Evolutionary conservation across 2,888 invertebrate genomes (phyloP).

Genomic region (Oscheius sp.): DNA sequence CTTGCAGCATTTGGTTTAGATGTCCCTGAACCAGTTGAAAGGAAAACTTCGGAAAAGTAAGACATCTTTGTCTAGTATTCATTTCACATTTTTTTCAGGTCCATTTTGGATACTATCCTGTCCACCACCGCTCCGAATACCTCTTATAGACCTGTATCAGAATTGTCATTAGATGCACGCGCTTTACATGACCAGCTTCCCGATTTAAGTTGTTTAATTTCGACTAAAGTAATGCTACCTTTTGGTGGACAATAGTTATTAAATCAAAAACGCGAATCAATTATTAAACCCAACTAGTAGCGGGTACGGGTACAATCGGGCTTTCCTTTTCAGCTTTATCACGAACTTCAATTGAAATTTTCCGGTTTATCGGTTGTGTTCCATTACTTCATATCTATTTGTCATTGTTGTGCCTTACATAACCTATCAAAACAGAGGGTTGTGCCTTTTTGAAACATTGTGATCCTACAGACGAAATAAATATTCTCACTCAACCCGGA

Average conservation of each 20-base stretch:
- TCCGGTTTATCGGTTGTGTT: conserved; percentile 25
- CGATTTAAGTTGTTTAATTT: conserved; percentile 58
- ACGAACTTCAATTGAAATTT: not conserved
- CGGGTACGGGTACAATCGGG: conserved; percentile 1
- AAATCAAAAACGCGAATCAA: not conserved
- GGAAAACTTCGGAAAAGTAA: conserved; percentile 15
- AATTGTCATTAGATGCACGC: conserved; percentile 63
- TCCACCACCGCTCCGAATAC: conserved; percentile 28
- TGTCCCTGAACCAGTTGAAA: not conserved
- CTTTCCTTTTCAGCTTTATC: conserved; percentile 17
- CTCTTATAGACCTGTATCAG: conserved; percentile 43
- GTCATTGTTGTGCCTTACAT: conserved; percentile 17
- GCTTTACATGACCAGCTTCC: conserved; percentile 64
- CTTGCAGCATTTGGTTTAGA: conserved; percentile 54
- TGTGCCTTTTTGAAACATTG: conserved; percentile 10
- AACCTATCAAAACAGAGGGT: conserved; percentile 5
- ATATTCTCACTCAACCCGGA: not conserved
- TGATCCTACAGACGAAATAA: conserved; percentile 14
- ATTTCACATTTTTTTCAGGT: conserved; percentile 33
- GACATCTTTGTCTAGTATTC: not conserved
- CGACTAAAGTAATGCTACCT: conserved; percentile 62
- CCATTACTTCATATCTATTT: not conserved
- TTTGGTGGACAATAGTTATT: conserved; percentile 34
- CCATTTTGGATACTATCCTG: conserved; percentile 44
- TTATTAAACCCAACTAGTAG: not conserved